These are phyloP conservation scores for Keiferia lycopersicella DNA, from an alignment of 2,888 invertebrate genomes.

Conservation along the genomic window DNA sequence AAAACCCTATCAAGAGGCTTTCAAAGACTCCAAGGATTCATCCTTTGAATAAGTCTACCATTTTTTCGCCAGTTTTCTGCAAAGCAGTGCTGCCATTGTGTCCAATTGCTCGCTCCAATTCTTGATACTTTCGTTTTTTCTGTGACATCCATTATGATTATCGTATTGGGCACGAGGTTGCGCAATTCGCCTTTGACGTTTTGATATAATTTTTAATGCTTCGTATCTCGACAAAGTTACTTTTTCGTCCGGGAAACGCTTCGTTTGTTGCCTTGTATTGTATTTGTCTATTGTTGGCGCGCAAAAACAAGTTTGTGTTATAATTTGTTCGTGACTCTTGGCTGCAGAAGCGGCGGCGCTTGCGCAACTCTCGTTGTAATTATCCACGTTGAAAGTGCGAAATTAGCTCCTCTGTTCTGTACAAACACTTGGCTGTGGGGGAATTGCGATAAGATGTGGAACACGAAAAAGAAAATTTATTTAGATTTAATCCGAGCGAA, in stretches of 20 bases:
- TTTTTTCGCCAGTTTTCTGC: neutral
- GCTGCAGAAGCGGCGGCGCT: slow-evolving; percentile 59
- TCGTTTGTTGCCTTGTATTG: slow-evolving; percentile 32
- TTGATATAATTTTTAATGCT: slow-evolving; percentile 79
- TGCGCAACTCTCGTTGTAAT: slow-evolving; percentile 73
- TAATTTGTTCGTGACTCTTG: slow-evolving; percentile 74
- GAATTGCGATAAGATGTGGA: slow-evolving; percentile 34
- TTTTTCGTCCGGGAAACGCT: slow-evolving; percentile 31
- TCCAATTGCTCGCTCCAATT: slow-evolving; percentile 73
- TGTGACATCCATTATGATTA: slow-evolving; percentile 78
- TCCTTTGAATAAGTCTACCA: neutral
- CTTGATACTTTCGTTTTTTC: slow-evolving; percentile 75
- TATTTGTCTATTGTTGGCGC: slow-evolving; percentile 28
- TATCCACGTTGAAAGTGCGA: slow-evolving; percentile 74
- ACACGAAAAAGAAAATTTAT: slow-evolving; percentile 20
- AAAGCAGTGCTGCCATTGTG: slow-evolving; percentile 59
- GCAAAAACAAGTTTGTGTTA: slow-evolving; percentile 46
- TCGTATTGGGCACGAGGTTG: slow-evolving; percentile 78
- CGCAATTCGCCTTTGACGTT: slow-evolving; percentile 72
- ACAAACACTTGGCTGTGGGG: slow-evolving; percentile 36
- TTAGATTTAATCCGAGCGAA: neutral
- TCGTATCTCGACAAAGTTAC: slow-evolving; percentile 51
- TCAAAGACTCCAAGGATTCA: neutral
- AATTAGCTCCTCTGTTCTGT: slow-evolving; percentile 52
- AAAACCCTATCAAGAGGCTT: too few relatives aligned